Percentiles rank a stretch among this genome's conserved stretches.
These are phyloP conservation scores for Endomychus coccineus DNA, from an alignment of 2,888 invertebrate species.

Conservation along the genomic window DNA sequence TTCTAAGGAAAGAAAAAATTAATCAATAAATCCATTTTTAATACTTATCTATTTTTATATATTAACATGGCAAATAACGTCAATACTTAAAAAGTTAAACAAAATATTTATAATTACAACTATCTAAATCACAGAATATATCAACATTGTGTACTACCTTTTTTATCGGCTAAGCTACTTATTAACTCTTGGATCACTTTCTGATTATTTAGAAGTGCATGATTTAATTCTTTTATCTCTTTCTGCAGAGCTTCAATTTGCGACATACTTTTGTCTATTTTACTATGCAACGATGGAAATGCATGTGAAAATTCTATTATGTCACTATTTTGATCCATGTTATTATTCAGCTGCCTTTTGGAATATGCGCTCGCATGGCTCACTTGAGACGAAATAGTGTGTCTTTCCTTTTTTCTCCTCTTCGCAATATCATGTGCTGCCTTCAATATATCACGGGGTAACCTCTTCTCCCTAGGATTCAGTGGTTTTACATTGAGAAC, in stretches of 20 bases:
- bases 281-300: slow-evolving; percentile 53
- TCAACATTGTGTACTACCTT: slow-evolving; percentile 10
- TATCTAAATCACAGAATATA: slow-evolving; percentile 11
- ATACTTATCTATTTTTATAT: too few relatives aligned
- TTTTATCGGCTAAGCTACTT: slow-evolving; percentile 15
- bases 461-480: slow-evolving; percentile 73
- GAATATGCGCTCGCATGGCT: slow-evolving; percentile 57
- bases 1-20: too few relatives aligned
- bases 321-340: slow-evolving; percentile 44
- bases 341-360: slow-evolving; percentile 58
- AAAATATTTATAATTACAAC: too few relatives aligned
- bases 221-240: slow-evolving; percentile 62
- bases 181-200: slow-evolving; percentile 38
- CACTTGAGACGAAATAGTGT: slow-evolving; percentile 60
- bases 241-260: slow-evolving; percentile 58
- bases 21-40: too few relatives aligned
- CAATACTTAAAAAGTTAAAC: too few relatives aligned
- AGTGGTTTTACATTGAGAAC: slow-evolving; percentile 76
- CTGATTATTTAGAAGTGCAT: slow-evolving; percentile 41
- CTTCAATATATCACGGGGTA: slow-evolving; percentile 72
- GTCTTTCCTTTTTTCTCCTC: slow-evolving; percentile 61
- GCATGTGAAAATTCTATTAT: slow-evolving; percentile 41
- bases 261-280: slow-evolving; percentile 61
- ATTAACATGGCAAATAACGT: too few relatives aligned
- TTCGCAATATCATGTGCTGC: slow-evolving; percentile 76